Evolutionary conservation across 2,888 invertebrate species (phyloP).

Genomic region (Hypomecis atomaria): DNA sequence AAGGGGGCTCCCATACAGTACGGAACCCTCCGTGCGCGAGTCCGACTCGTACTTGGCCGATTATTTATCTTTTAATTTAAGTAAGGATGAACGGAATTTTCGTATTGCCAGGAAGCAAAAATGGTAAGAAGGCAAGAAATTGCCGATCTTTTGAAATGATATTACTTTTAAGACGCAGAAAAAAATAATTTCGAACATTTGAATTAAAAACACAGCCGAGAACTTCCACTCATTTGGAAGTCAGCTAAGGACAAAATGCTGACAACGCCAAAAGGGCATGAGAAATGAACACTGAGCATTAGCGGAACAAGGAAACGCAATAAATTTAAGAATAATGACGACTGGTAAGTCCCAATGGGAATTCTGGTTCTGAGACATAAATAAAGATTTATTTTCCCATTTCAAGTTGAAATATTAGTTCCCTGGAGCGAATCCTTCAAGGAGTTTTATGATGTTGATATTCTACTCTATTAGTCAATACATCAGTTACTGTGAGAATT

Average conservation of each 20-base stretch:
- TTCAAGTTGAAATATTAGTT: slow-evolving; percentile 38
- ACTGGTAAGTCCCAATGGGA: slow-evolving; percentile 54
- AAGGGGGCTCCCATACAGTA: too few relatives aligned
- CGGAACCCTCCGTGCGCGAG: too few relatives aligned
- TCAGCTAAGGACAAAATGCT: slow-evolving; percentile 6
- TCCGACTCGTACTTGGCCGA: too few relatives aligned
- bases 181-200: neutral
- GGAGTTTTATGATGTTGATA: slow-evolving; percentile 21
- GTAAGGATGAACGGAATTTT: slow-evolving; percentile 1
- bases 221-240: too few relatives aligned
- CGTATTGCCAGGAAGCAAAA: slow-evolving; percentile 15
- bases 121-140: slow-evolving; percentile 13
- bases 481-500: too few relatives aligned
- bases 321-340: slow-evolving; percentile 71
- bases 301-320: slow-evolving; percentile 62
- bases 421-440: slow-evolving; percentile 36
- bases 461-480: neutral
- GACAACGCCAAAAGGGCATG: slow-evolving; percentile 29
- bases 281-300: slow-evolving; percentile 47
- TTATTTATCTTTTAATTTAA: too few relatives aligned
- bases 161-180: neutral
- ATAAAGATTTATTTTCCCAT: slow-evolving; percentile 63
- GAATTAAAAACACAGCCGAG: too few relatives aligned
- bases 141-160: neutral
- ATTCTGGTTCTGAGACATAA: slow-evolving; percentile 53